A percentile compares a stretch with the other conserved stretches of the same genome.
Conservation (phyloP, 2,797 vertebrate species). For the Rhynchonycteris naso region DNA sequence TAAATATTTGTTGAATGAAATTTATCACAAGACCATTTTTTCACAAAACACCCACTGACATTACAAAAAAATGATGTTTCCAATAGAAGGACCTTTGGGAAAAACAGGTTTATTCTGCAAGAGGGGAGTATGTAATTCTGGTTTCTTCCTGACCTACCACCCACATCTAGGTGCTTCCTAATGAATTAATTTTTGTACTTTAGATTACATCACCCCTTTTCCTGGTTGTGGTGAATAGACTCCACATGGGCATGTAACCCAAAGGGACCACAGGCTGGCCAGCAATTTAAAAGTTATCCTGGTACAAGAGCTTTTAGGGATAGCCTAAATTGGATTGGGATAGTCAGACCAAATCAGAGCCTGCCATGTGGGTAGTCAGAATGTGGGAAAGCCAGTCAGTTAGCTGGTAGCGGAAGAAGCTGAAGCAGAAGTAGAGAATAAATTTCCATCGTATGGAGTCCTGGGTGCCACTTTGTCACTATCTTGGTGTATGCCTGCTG, state of each 20-base stretch:
- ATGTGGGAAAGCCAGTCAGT: background rate
- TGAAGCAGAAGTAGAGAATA: background rate
- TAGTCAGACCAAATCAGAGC: background rate
- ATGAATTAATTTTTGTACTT: background rate
- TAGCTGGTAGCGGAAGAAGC: background rate
- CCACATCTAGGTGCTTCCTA: background rate
- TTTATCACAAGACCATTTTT: background rate
- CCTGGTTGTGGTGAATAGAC: background rate
- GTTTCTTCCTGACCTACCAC: background rate
- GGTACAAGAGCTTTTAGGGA: background rate
- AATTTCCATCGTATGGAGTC: background rate
- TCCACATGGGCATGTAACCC: background rate
- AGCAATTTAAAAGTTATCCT: background rate
- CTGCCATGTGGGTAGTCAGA: background rate
- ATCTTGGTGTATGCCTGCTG: background rate
- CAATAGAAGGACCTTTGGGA: background rate
- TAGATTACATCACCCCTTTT: background rate
- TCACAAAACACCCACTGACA: background rate
- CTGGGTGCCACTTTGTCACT: background rate
- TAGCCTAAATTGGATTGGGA: background rate
- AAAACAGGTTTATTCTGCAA: background rate
- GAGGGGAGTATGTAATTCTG: background rate
- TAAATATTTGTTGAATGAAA: background rate
- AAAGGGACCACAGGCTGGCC: background rate
- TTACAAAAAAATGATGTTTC: background rate